Percentiles rank a stretch among this genome's conserved stretches.
These are phyloP conservation scores for Rhopalosiphum nymphaeae DNA, from an alignment of 2,888 invertebrate genomes.

Conservation along the genomic window DNA sequence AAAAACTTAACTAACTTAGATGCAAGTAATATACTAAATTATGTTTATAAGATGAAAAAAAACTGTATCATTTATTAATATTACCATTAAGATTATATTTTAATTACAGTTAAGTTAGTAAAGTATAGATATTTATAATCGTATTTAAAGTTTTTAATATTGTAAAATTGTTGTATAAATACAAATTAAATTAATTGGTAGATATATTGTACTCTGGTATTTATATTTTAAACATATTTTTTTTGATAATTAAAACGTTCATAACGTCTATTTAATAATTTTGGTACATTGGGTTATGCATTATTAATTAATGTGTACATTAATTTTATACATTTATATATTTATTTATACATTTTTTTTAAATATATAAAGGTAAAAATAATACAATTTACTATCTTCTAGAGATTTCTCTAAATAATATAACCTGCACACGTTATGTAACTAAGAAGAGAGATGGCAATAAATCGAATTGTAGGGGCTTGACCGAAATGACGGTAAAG, in stretches of 20 bases:
- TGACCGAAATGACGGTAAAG: conserved; percentile 64
- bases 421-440: conserved; percentile 47
- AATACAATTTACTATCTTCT: conserved; percentile 19
- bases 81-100: neutral
- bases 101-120: neutral
- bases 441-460: conserved; percentile 58
- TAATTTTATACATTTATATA: neutral
- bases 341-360: neutral
- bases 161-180: neutral
- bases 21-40: neutral
- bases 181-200: no score
- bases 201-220: no score
- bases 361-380: conserved; percentile 18
- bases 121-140: neutral
- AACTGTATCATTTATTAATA: neutral
- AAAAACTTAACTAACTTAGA: neutral
- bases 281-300: neutral
- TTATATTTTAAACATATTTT: neutral
- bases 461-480: conserved; percentile 59
- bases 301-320: neutral
- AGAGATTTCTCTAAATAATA: conserved; percentile 59
- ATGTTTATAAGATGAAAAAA: neutral
- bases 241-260: neutral
- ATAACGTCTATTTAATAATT: neutral
- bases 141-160: neutral